Percentiles rank a stretch among this genome's conserved stretches.
These are phyloP conservation scores for Leptinotarsa juncta DNA, from an alignment of 2,888 invertebrate genomes.

Conservation along the genomic window DNA sequence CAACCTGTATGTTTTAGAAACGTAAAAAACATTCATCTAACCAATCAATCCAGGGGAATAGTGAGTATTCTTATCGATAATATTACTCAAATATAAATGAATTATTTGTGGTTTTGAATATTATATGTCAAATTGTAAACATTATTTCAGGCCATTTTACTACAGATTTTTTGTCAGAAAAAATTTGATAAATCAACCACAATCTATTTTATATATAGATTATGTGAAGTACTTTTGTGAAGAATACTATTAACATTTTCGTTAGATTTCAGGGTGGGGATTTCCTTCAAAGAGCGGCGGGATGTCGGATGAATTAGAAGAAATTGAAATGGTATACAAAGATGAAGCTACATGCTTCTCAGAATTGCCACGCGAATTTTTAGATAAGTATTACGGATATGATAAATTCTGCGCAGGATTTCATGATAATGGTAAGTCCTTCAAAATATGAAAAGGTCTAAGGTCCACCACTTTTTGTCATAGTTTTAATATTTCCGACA, in stretches of 20 bases:
- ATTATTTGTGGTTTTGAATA: too few relatives aligned
- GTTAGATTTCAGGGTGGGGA: conserved; percentile 59
- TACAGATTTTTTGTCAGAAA: neutral
- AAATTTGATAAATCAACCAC: neutral
- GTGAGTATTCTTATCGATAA: conserved; percentile 42
- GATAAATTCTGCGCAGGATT: conserved; percentile 58
- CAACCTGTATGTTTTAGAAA: conserved; percentile 60
- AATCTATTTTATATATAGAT: neutral
- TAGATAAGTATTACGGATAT: conserved; percentile 40
- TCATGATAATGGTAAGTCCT: conserved; percentile 47
- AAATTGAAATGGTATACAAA: conserved; percentile 50
- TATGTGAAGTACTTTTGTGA: neutral
- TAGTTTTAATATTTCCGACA: too few relatives aligned
- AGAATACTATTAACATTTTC: conserved; percentile 1
- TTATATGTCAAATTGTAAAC: too few relatives aligned
- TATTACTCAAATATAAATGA: too few relatives aligned
- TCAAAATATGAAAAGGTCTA: neutral
- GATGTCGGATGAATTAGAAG: conserved; percentile 52
- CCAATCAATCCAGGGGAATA: conserved; percentile 41
- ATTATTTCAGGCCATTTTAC: too few relatives aligned
- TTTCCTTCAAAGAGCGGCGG: conserved; percentile 47
- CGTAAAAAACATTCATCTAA: conserved; percentile 31
- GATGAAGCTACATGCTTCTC: conserved; percentile 43
- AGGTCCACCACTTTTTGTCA: too few relatives aligned
- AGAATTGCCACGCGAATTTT: conserved; percentile 48